These are phyloP conservation scores for Notolepis coatsorum DNA, from an alignment of 2,797 vertebrate species.

Conservation along the genomic window DNA sequence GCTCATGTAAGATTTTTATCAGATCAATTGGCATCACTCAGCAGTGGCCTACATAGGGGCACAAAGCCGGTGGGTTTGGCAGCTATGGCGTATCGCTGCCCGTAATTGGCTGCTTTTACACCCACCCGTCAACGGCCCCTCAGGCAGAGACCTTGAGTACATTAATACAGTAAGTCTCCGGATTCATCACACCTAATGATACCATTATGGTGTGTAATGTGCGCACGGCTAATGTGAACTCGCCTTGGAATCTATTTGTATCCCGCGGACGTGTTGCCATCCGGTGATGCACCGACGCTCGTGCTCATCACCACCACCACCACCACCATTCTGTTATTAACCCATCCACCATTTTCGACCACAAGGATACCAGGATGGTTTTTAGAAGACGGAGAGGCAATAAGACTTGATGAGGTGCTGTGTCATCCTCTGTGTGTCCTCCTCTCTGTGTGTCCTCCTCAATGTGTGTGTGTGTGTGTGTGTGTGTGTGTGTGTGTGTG, in stretches of 20 bases:
- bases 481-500: too few species aligned
- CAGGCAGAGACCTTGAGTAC: slow-evolving; percentile 51
- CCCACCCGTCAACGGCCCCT: slow-evolving; percentile 28
- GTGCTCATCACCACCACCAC: slow-evolving; percentile 44
- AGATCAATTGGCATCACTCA: not conserved
- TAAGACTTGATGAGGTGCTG: slow-evolving; percentile 73
- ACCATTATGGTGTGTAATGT: slow-evolving; percentile 71
- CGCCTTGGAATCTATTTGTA: slow-evolving; percentile 66
- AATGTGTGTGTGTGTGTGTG: too few species aligned
- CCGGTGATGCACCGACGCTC: slow-evolving; percentile 36
- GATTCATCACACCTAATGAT: slow-evolving; percentile 74
- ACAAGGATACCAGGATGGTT: slow-evolving; percentile 67
- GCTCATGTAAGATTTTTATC: not conserved
- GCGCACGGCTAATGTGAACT: slow-evolving; percentile 71
- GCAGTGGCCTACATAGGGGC: slow-evolving; percentile 7
- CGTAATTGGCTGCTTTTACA: slow-evolving; percentile 34
- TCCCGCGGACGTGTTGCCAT: slow-evolving; percentile 56
- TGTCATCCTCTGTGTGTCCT: too few species aligned
- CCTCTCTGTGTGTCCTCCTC: too few species aligned
- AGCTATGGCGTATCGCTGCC: slow-evolving; percentile 19
- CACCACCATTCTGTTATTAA: slow-evolving; percentile 63
- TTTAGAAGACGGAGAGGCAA: slow-evolving; percentile 67
- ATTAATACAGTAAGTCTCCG: slow-evolving; percentile 65
- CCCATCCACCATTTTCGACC: slow-evolving; percentile 46
- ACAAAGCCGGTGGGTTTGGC: not conserved